Conservation (phyloP, 2,113 vertebrate species). For the Catharus minimus region DNA sequence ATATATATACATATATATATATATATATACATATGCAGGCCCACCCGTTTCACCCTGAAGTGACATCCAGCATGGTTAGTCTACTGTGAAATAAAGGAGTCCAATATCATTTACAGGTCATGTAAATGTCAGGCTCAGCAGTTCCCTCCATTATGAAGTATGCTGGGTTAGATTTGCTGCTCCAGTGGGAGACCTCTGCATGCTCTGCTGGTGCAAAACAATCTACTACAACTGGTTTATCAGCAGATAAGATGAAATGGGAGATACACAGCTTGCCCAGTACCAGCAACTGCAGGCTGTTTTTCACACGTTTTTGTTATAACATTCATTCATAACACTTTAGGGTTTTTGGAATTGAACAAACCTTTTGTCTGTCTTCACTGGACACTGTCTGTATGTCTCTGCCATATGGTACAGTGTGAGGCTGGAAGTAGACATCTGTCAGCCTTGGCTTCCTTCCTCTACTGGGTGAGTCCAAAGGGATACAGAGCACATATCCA, state of each 20-base stretch:
- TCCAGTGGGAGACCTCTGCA: neutral
- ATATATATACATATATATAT: too few relatives aligned
- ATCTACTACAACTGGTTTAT: neutral
- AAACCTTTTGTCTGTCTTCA: neutral
- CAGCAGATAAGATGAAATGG: neutral
- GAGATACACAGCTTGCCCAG: neutral
- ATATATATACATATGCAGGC: neutral
- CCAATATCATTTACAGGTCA: slow-evolving; percentile 30
- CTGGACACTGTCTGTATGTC: neutral
- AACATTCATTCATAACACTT: neutral
- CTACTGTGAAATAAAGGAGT: slow-evolving; percentile 48
- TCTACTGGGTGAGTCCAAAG: neutral
- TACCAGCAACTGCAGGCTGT: neutral
- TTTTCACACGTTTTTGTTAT: neutral
- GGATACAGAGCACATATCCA: neutral
- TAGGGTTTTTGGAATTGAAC: neutral
- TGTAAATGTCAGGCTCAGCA: slow-evolving; percentile 37
- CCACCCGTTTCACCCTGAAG: neutral
- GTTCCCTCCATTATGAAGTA: neutral
- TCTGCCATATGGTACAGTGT: neutral
- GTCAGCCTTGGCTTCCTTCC: neutral
- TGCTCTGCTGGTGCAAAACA: neutral
- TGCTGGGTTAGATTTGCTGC: slow-evolving; percentile 6
- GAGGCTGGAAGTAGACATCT: neutral
- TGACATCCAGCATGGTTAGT: slow-evolving; percentile 25